These are phyloP conservation scores for Cecidostiba fungosa DNA, from an alignment of 2,888 invertebrate genomes.

Conservation along the genomic window DNA sequence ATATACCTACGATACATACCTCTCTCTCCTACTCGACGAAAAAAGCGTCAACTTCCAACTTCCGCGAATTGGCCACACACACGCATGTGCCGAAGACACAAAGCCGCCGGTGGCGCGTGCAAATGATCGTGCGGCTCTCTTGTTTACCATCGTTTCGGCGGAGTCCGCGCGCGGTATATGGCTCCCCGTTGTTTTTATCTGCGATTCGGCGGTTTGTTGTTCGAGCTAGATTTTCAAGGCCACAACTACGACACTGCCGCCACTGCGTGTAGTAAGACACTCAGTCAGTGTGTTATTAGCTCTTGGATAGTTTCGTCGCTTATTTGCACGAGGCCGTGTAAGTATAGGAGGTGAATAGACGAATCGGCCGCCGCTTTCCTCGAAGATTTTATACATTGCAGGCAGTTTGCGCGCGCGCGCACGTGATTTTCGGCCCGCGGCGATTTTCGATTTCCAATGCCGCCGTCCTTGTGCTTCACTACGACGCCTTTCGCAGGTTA, in stretches of 20 bases:
- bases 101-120: neutral
- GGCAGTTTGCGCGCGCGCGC: constrained; percentile 30
- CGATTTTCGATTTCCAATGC: constrained; percentile 34
- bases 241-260: constrained; percentile 37
- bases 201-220: constrained; percentile 49
- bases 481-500: constrained; percentile 37
- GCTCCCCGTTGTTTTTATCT: constrained; percentile 47
- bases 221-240: constrained; percentile 57
- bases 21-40: neutral
- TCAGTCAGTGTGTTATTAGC: constrained; percentile 34
- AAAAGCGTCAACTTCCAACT: neutral
- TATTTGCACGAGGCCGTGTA: no score
- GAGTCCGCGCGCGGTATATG: neutral
- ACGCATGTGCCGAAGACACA: neutral
- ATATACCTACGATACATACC: neutral
- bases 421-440: constrained; percentile 41
- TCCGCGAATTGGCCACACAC: constrained; percentile 1
- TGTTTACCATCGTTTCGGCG: constrained; percentile 43
- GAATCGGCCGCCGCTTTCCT: no score
- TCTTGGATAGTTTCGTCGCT: neutral
- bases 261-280: constrained; percentile 22
- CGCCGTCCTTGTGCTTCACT: constrained; percentile 28
- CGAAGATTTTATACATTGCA: neutral
- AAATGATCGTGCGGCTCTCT: constrained; percentile 26
- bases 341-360: no score